phyloP scores from a whole-genome alignment of 2,113 vertebrate species.

The Xerus inauris region DNA sequence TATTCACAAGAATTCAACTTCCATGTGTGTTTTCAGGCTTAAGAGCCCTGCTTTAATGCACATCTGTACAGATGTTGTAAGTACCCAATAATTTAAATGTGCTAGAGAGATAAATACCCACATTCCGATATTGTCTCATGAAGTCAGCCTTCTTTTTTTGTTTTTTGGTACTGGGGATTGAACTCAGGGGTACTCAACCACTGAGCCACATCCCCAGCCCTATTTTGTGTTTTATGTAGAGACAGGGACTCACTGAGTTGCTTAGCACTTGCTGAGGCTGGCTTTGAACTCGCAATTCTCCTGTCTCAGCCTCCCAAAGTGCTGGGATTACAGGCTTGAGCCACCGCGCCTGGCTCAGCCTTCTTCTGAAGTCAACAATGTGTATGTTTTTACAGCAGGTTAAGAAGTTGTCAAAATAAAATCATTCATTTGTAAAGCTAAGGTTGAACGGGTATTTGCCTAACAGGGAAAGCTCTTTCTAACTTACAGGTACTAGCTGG shows the following conservation, averaged over 20 bases:
- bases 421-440: background rate
- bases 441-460: background rate
- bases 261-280: too few relatives aligned
- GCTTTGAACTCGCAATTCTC: too few relatives aligned
- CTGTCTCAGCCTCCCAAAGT: too few relatives aligned
- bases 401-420: conserved; percentile 23
- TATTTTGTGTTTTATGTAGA: too few relatives aligned
- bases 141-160: background rate
- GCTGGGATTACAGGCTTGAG: too few relatives aligned
- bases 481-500: background rate
- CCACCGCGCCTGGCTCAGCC: too few relatives aligned
- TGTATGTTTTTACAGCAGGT: background rate
- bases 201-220: too few relatives aligned
- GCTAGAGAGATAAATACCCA: background rate
- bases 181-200: too few relatives aligned
- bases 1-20: background rate
- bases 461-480: background rate
- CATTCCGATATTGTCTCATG: fast-evolving
- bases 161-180: too few relatives aligned
- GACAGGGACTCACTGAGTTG: too few relatives aligned
- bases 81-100: background rate
- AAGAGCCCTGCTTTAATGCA: background rate
- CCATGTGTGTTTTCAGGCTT: background rate
- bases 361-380: background rate
- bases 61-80: background rate